Evolutionary conservation across 2,797 vertebrate species (phyloP).

Genomic region (Hapalemur alaotrensis): DNA sequence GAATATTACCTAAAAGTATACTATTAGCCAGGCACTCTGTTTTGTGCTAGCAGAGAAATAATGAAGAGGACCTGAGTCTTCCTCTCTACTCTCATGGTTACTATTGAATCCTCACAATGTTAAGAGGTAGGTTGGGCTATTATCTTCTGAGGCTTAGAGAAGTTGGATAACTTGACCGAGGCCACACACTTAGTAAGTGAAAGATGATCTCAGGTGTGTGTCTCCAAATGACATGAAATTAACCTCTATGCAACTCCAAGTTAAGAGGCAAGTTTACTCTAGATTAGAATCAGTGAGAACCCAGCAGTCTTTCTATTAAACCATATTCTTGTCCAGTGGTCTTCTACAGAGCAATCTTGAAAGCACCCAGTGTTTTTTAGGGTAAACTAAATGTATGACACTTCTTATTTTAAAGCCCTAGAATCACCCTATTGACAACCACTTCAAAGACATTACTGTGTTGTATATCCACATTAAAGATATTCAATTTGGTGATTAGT

Average conservation of each 20-base stretch:
- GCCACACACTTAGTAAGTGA: background rate
- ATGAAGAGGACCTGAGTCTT: background rate
- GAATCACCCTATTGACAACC: background rate
- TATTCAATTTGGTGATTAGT: background rate
- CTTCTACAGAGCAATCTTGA: background rate
- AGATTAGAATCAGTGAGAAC: background rate
- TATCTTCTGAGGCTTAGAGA: background rate
- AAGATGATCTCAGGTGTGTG: background rate
- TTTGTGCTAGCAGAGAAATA: background rate
- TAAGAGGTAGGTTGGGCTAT: background rate
- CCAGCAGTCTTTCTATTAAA: background rate
- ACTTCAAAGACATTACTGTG: background rate
- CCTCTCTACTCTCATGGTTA: background rate
- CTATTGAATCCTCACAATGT: background rate
- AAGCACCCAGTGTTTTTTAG: background rate
- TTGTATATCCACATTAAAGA: background rate
- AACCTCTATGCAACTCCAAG: background rate
- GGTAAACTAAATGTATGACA: background rate
- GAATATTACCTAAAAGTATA: background rate
- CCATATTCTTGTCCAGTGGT: background rate
- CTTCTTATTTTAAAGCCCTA: background rate
- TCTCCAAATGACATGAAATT: background rate
- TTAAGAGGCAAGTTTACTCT: background rate
- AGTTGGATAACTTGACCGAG: background rate
- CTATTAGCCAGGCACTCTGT: background rate